Conservation (phyloP, 64 coral and sea anemone species). For the Cladopsammia gracilis region DNA sequence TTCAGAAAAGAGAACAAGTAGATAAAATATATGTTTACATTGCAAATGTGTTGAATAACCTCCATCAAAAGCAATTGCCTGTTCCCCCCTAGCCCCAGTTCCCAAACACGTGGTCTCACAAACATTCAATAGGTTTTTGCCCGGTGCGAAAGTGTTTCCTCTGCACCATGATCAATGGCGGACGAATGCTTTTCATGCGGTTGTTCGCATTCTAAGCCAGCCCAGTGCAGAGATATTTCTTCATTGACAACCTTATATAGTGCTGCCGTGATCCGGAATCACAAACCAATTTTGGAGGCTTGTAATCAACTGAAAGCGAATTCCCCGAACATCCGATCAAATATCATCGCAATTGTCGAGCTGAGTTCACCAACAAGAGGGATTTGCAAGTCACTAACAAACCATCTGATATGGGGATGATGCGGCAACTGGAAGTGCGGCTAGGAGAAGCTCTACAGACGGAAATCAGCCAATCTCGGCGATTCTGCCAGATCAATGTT, state of each 20-base stretch:
- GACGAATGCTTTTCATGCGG: constrained; percentile 46
- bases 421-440: background rate
- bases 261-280: constrained; percentile 26
- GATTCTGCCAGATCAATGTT: constrained; percentile 46
- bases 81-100: background rate
- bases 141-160: background rate
- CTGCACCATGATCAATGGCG: background rate
- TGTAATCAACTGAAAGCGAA: constrained; percentile 71
- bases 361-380: constrained; percentile 77
- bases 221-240: constrained; percentile 43
- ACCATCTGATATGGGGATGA: constrained; percentile 22
- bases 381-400: constrained; percentile 50
- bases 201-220: constrained; percentile 27
- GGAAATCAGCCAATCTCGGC: constrained; percentile 29
- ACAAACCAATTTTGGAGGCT: constrained; percentile 39
- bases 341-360: constrained; percentile 69
- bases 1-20: no score
- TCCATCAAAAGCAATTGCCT: no score
- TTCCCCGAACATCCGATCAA: constrained; percentile 63
- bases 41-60: no score
- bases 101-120: background rate
- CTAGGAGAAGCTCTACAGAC: constrained; percentile 36
- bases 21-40: no score
- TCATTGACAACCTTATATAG: constrained; percentile 48
- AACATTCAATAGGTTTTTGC: background rate